phyloP scores from a whole-genome alignment of 2,888 invertebrate species.

The Morpho helenor region DNA sequence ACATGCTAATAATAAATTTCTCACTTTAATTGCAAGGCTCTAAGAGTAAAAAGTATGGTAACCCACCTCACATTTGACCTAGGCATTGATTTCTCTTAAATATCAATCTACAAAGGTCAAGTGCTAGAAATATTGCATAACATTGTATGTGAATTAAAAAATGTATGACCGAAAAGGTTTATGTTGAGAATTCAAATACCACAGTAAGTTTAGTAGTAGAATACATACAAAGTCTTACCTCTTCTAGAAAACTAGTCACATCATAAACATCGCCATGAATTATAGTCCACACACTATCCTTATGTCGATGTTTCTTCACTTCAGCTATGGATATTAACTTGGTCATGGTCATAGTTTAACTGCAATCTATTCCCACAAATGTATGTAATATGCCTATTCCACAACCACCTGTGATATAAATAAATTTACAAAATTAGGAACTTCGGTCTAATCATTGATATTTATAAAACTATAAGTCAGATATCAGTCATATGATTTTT shows the following conservation, averaged over 20 bases:
- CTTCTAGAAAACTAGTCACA: slow-evolving; percentile 86
- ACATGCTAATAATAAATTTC: too few species aligned
- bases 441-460: not conserved
- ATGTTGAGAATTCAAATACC: too few species aligned
- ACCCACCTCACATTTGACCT: too few species aligned
- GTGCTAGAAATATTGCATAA: too few species aligned
- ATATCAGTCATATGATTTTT: not conserved
- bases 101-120: too few species aligned
- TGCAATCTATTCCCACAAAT: not conserved
- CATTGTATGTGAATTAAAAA: too few species aligned
- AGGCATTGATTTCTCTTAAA: too few species aligned
- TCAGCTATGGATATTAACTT: slow-evolving; percentile 78
- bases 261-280: slow-evolving; percentile 90
- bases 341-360: slow-evolving; percentile 32
- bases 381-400: not conserved
- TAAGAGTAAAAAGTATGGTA: too few species aligned
- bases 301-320: slow-evolving; percentile 81
- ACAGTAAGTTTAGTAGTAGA: too few species aligned
- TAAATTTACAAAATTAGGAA: not conserved
- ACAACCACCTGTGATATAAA: not conserved
- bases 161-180: too few species aligned
- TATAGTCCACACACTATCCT: slow-evolving; percentile 81
- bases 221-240: slow-evolving; percentile 74
- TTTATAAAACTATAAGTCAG: not conserved
- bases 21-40: too few species aligned